These are phyloP conservation scores for Aphyosemion australe DNA, from an alignment of 2,113 vertebrate genomes.

Conservation along the genomic window DNA sequence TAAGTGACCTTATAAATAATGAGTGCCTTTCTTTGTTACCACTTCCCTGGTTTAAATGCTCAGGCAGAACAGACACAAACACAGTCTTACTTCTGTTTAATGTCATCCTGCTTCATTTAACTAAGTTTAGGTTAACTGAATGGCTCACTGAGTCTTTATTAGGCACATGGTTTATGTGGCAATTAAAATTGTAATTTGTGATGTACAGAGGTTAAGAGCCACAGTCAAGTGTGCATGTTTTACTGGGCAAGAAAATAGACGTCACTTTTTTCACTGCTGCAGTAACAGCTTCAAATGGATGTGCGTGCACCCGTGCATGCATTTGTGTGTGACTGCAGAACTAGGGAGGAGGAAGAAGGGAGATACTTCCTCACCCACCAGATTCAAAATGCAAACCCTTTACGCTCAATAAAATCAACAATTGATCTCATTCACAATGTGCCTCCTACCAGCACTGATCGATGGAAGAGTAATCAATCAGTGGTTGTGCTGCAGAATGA, in stretches of 20 bases:
- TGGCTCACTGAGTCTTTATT: conserved; percentile 9
- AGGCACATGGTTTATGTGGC: conserved; percentile 46
- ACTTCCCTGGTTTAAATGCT: conserved; percentile 35
- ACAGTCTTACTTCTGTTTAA: conserved; percentile 34
- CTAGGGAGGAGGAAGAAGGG: conserved; percentile 31
- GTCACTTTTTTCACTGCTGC: conserved; percentile 22
- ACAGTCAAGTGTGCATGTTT: conserved; percentile 42
- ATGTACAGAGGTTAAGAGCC: conserved; percentile 27
- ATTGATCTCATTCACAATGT: conserved; percentile 54
- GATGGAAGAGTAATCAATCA: conserved; percentile 31
- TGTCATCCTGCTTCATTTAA: conserved; percentile 24
- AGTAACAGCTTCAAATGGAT: conserved; percentile 38
- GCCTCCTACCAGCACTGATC: conserved; percentile 37
- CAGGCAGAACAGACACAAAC: conserved; percentile 20
- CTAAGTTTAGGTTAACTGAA: conserved; percentile 8
- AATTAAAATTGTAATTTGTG: conserved; percentile 52
- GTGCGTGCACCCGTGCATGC: conserved; percentile 1
- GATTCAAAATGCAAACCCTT: conserved; percentile 50
- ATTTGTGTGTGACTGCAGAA: neutral
- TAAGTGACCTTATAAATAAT: conserved; percentile 65
- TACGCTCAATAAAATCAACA: conserved; percentile 63
- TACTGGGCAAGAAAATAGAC: conserved; percentile 43
- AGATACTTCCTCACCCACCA: conserved; percentile 26
- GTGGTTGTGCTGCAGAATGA: conserved; percentile 15
- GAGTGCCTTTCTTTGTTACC: conserved; percentile 56